A percentile compares a stretch with the other conserved stretches of the same genome.
Evolutionary conservation across 2,888 invertebrate species (phyloP).

Genomic region (Pristionchus fissidentatus): DNA sequence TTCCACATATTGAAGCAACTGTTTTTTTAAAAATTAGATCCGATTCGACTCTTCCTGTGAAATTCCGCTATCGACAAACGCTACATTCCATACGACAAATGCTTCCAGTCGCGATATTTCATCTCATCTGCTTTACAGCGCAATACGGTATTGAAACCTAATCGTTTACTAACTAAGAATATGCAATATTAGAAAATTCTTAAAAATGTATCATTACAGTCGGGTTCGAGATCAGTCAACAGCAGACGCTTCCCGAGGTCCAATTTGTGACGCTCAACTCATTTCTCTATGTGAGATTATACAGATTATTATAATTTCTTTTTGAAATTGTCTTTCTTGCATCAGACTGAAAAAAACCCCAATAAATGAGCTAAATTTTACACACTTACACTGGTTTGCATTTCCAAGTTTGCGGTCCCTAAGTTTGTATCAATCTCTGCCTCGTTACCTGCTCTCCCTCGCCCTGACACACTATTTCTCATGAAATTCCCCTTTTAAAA

Average conservation of each 20-base stretch:
- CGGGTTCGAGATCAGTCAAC: neutral
- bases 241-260: neutral
- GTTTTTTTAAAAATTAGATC: neutral
- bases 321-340: no score
- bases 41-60: neutral
- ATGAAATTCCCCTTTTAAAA: no score
- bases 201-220: neutral
- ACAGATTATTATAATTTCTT: no score
- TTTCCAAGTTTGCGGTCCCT: no score
- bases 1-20: no score
- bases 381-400: no score
- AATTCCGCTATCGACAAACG: constrained; percentile 13
- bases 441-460: no score
- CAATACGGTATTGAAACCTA: neutral
- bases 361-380: no score
- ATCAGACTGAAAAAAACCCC: no score
- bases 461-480: no score
- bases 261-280: neutral
- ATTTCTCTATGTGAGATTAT: neutral
- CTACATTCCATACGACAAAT: neutral
- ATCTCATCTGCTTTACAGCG: neutral
- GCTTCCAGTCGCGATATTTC: neutral
- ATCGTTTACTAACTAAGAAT: neutral
- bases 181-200: neutral
- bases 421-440: no score